phyloP scores from a whole-genome alignment of 1,140 invertebrate genomes.

The Drosophila insularis region DNA sequence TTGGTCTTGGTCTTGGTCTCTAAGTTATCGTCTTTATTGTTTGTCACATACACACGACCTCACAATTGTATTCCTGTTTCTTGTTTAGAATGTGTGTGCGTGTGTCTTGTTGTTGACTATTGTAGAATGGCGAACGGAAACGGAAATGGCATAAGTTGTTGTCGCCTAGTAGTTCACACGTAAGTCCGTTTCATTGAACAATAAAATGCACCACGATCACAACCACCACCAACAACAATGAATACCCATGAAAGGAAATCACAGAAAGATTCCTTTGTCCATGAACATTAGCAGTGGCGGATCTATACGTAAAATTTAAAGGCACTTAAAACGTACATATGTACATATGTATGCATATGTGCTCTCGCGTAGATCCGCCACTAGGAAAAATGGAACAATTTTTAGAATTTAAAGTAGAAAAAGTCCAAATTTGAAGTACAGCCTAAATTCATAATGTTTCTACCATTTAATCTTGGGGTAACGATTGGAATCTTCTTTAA shows the following conservation, averaged over 20 bases:
- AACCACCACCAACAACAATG: constrained; percentile 35
- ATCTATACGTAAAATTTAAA: no score
- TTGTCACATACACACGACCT: constrained; percentile 80
- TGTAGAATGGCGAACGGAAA: constrained; percentile 56
- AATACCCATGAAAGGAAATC: constrained; percentile 59
- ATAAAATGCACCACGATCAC: constrained; percentile 52
- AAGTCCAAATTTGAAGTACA: no score
- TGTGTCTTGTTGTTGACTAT: constrained; percentile 16
- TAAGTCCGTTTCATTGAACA: constrained; percentile 75
- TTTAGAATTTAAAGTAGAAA: not conserved
- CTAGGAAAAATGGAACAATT: not conserved
- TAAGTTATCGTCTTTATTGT: constrained; percentile 81
- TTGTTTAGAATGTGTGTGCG: constrained; percentile 23
- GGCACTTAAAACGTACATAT: no score
- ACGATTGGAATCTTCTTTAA: no score
- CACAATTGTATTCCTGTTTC: constrained; percentile 70
- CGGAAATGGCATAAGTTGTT: constrained; percentile 81
- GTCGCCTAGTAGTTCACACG: constrained; percentile 78
- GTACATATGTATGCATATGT: no score
- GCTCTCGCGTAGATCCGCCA: no score
- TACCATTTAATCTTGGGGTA: no score
- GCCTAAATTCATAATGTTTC: no score
- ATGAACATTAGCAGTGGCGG: not conserved
- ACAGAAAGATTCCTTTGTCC: constrained; percentile 2
- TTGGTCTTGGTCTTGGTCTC: constrained; percentile 26